Evolutionary conservation across 2,797 vertebrate genomes (phyloP).

Genomic region (Bovichtus variegatus): DNA sequence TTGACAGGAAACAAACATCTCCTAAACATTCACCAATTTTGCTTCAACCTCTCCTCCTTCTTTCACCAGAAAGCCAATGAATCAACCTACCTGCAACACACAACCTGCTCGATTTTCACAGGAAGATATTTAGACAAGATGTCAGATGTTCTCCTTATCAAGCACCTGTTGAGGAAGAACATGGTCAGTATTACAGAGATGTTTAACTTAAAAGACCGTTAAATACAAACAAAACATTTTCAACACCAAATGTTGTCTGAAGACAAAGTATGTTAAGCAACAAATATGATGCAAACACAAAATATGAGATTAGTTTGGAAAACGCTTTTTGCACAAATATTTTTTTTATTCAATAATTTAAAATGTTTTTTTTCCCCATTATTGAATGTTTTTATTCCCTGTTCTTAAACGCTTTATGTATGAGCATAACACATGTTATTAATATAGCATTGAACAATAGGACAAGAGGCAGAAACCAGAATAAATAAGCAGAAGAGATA

Average conservation of each 20-base stretch:
- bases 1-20: neutral
- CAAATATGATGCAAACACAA: neutral
- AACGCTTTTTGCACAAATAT: neutral
- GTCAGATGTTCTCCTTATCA: slow-evolving; percentile 97
- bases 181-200: neutral
- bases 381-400: no score
- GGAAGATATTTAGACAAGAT: slow-evolving; percentile 99
- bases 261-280: neutral
- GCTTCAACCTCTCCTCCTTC: neutral
- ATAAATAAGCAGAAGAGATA: no score
- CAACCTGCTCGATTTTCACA: slow-evolving; percentile 97
- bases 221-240: neutral
- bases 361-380: neutral
- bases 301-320: neutral
- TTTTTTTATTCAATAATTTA: neutral
- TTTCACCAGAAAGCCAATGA: neutral
- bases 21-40: neutral
- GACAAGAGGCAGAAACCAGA: no score
- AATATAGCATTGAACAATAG: neutral
- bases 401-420: neutral
- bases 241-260: neutral
- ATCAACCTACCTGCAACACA: slow-evolving; percentile 93
- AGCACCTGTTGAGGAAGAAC: slow-evolving; percentile 84
- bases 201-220: neutral
- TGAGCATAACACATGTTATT: neutral